These are phyloP conservation scores for Calliphora vicina DNA, from an alignment of 1,140 invertebrate species.

Conservation along the genomic window DNA sequence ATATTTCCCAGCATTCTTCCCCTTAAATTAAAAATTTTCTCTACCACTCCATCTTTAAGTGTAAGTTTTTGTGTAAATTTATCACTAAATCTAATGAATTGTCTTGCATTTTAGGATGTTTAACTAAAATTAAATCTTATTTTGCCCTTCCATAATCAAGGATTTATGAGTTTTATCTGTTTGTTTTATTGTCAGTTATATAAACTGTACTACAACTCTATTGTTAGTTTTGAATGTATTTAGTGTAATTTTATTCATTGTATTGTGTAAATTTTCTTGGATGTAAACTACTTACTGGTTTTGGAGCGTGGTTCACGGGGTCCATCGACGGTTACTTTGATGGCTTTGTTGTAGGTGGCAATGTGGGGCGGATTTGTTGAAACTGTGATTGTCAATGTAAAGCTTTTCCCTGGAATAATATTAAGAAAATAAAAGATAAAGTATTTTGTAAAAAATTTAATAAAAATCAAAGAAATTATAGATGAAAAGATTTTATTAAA, in stretches of 20 bases:
- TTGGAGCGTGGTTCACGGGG: slow-evolving; percentile 97
- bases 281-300: slow-evolving; percentile 83
- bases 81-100: slow-evolving; percentile 28
- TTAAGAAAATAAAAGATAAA: slow-evolving; percentile 44
- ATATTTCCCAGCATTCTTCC: not conserved
- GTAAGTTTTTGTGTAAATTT: not conserved
- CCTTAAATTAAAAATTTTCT: not conserved
- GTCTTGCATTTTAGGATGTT: slow-evolving; percentile 25
- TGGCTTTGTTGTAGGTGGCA: slow-evolving; percentile 96
- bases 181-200: slow-evolving; percentile 24
- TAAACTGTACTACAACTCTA: too few relatives aligned
- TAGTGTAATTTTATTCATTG: slow-evolving; percentile 20
- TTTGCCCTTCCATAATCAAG: not conserved
- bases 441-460: too few relatives aligned
- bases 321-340: slow-evolving; percentile 98
- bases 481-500: too few relatives aligned
- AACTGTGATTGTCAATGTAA: slow-evolving; percentile 95
- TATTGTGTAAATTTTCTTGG: slow-evolving; percentile 14
- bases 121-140: slow-evolving; percentile 42
- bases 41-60: not conserved
- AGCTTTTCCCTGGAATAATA: slow-evolving; percentile 97
- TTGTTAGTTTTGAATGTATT: too few relatives aligned
- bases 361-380: slow-evolving; percentile 92
- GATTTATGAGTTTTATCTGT: slow-evolving; percentile 9
- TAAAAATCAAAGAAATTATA: too few relatives aligned